Evolutionary conservation across 2,797 vertebrate genomes (phyloP).

Genomic region (Arctocebus calabarensis): DNA sequence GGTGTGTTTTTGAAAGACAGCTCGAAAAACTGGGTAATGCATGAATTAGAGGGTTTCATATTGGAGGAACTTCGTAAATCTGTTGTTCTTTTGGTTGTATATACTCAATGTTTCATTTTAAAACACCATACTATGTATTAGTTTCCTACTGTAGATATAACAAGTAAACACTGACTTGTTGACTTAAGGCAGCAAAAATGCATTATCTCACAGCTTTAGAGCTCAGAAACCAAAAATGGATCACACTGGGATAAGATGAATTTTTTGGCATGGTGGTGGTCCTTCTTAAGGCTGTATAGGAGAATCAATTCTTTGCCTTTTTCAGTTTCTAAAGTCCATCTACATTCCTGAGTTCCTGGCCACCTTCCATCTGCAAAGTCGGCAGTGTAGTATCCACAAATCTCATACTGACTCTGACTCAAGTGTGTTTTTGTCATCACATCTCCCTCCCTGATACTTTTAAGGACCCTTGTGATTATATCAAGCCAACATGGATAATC

Average conservation of each 20-base stretch:
- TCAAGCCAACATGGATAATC: background rate
- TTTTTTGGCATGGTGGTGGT: background rate
- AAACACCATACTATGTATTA: background rate
- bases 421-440: background rate
- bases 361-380: background rate
- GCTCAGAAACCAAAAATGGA: background rate
- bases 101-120: background rate
- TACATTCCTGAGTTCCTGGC: background rate
- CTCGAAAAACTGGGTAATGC: background rate
- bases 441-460: background rate
- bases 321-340: background rate
- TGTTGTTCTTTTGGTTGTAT: background rate
- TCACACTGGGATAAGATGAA: background rate
- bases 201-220: background rate
- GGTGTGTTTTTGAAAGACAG: conserved; percentile 16
- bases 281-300: background rate
- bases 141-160: background rate
- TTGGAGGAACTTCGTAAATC: background rate
- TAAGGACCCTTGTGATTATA: background rate
- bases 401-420: background rate
- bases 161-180: background rate
- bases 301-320: background rate
- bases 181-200: background rate
- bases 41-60: background rate
- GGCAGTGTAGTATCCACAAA: background rate